Conservation (phyloP, 2,797 vertebrate species). For the Zenarchopterus dispar region DNA sequence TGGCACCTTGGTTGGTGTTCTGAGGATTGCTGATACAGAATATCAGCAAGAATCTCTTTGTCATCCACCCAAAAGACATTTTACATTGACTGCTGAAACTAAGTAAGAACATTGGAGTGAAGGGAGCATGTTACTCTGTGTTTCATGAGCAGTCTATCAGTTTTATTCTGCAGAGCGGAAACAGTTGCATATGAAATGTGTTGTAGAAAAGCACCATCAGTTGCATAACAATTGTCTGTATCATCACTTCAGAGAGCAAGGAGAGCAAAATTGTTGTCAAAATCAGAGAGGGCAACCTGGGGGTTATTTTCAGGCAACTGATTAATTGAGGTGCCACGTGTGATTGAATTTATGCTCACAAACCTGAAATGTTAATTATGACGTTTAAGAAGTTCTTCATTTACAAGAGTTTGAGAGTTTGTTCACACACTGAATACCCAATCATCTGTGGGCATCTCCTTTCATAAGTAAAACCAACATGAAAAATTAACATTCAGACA, state of each 20-base stretch:
- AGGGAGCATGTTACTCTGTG: no score
- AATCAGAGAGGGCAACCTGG: constrained; percentile 21
- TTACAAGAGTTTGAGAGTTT: no score
- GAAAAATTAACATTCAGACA: background rate
- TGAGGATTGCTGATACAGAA: constrained; percentile 35
- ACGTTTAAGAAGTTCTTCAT: no score
- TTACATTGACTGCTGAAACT: constrained; percentile 9
- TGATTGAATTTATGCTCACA: background rate
- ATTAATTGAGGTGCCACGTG: constrained; percentile 1
- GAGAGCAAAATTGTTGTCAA: constrained; percentile 32
- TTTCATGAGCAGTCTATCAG: background rate
- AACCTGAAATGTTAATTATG: background rate
- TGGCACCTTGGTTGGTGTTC: constrained; percentile 44
- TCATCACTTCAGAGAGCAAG: constrained; percentile 3
- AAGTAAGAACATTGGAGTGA: constrained; percentile 17
- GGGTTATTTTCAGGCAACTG: constrained; percentile 30
- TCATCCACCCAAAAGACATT: background rate
- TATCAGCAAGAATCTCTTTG: background rate
- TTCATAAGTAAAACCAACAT: background rate
- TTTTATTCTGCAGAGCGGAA: constrained; percentile 19
- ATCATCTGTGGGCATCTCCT: background rate
- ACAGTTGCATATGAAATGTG: constrained; percentile 45
- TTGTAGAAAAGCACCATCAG: constrained; percentile 27
- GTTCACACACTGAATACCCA: background rate
- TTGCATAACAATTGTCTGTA: constrained; percentile 31